These are phyloP conservation scores for Calameuta idolon DNA, from an alignment of 2,888 invertebrate genomes.

Conservation along the genomic window DNA sequence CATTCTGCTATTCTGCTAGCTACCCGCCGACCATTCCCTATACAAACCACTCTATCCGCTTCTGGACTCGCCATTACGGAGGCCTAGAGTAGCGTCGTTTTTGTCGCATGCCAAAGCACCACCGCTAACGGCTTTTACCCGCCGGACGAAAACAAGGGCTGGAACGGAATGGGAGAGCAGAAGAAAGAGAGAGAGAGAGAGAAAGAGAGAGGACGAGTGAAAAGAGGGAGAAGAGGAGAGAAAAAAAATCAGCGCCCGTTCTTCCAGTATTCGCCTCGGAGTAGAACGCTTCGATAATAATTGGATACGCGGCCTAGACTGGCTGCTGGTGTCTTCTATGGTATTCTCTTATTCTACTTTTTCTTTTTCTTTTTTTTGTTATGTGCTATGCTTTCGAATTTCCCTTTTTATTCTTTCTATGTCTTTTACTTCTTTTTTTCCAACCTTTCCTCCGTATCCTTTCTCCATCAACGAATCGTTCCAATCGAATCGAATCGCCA, in stretches of 20 bases:
- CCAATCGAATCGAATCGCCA: background rate
- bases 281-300: background rate
- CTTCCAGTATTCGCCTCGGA: background rate
- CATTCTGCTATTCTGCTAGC: slow-evolving; percentile 48
- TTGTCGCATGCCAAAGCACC: slow-evolving; percentile 39
- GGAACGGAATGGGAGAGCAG: background rate
- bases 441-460: background rate
- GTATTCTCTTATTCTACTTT: background rate
- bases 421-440: background rate
- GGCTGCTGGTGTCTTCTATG: background rate
- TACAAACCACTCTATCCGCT: slow-evolving; percentile 38
- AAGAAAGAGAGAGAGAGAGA: no score
- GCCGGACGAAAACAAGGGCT: slow-evolving; percentile 39
- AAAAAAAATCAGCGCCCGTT: slow-evolving; percentile 1
- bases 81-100: slow-evolving; percentile 50
- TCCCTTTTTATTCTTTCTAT: background rate
- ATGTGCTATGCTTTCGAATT: background rate
- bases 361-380: background rate
- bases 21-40: slow-evolving; percentile 23
- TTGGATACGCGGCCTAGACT: background rate
- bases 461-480: background rate
- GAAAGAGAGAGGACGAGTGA: background rate
- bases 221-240: background rate
- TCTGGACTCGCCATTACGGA: slow-evolving; percentile 42
- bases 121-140: slow-evolving; percentile 34